A percentile compares a stretch with the other conserved stretches of the same genome.
phyloP scores from a whole-genome alignment of 2,797 vertebrate genomes.

The Discoglossus pictus region DNA sequence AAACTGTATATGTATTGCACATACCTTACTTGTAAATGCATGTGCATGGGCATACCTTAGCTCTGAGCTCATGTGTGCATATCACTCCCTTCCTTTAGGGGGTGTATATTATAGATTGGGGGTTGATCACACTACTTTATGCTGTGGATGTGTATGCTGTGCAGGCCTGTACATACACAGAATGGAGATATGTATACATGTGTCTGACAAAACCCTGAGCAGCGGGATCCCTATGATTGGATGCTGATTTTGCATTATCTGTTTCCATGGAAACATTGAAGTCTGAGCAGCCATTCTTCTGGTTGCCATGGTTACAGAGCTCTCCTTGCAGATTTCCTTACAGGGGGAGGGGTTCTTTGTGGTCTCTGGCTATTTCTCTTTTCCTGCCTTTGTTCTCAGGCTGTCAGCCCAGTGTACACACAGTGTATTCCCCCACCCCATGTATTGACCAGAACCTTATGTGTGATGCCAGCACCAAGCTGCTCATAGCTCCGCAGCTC shows the following conservation, averaged over 20 bases:
- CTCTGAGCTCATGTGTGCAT: slow-evolving; percentile 18
- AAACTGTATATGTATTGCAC: slow-evolving; percentile 3
- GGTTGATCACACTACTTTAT: no score
- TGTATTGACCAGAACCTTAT: neutral
- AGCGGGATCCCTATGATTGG: slow-evolving; percentile 27
- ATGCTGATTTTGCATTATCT: slow-evolving; percentile 58
- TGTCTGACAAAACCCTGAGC: neutral
- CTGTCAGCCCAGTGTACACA: slow-evolving; percentile 11
- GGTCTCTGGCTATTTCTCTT: neutral
- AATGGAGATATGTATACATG: no score
- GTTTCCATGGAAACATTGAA: slow-evolving; percentile 74
- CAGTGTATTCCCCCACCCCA: neutral
- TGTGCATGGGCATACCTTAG: slow-evolving; percentile 20
- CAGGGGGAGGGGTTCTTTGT: slow-evolving; percentile 13
- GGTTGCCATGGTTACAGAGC: slow-evolving; percentile 78
- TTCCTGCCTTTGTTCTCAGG: slow-evolving; percentile 35
- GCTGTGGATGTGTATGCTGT: neutral
- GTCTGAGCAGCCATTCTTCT: slow-evolving; percentile 67
- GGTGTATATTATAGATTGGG: no score
- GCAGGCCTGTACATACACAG: neutral
- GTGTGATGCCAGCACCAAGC: no score
- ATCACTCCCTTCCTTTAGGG: neutral
- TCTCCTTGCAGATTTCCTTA: slow-evolving; percentile 34
- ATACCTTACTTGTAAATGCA: slow-evolving; percentile 26
- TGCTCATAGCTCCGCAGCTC: neutral